These are phyloP conservation scores for Saccostrea cuccullata DNA, from an alignment of 1,140 invertebrate genomes.

Conservation along the genomic window DNA sequence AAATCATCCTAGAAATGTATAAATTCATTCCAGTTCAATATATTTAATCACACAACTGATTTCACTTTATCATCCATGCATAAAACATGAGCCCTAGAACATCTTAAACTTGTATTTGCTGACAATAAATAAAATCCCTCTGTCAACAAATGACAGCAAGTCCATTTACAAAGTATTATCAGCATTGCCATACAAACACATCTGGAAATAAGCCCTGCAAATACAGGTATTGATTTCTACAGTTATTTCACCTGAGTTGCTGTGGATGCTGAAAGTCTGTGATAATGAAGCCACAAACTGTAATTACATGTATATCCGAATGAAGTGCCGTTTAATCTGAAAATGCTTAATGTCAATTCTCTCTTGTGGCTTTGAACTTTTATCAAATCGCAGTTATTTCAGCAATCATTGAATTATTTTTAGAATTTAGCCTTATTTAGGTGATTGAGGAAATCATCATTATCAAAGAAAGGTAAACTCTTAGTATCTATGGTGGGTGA, in stretches of 20 bases:
- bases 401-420: no score
- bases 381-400: no score
- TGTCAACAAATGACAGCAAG: not conserved
- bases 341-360: no score
- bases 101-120: not conserved
- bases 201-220: not conserved
- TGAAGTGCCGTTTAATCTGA: no score
- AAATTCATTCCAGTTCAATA: not conserved
- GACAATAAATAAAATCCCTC: not conserved
- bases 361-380: no score
- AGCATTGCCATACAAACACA: not conserved
- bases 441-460: no score
- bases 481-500: no score
- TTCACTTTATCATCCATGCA: not conserved
- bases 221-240: constrained; percentile 1
- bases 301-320: not conserved
- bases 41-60: not conserved
- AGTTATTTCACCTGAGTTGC: not conserved
- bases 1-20: no score
- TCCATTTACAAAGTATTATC: not conserved
- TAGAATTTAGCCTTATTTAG: no score
- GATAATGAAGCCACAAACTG: not conserved
- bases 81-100: not conserved
- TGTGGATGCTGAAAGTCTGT: not conserved
- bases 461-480: no score